Base-by-base conservation (phyloP, 2,888 invertebrate genomes). In the Leucophenga maculata region DNA sequence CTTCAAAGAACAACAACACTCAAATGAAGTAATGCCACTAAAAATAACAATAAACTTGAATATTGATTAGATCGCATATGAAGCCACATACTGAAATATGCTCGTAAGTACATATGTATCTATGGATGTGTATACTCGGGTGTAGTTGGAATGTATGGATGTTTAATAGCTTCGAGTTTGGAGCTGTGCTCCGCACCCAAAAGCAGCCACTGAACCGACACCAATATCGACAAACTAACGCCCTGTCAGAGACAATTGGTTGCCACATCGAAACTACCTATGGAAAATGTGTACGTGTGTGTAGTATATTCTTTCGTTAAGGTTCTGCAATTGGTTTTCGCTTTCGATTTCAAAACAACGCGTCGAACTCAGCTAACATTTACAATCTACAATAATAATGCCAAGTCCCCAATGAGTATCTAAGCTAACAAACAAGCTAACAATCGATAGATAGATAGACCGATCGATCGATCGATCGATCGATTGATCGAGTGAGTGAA, bases 21-120 rank as follows among this genome's bases (percentile, higher is more conserved):
- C 39, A 39, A 39, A 8, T 39, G 60, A 14, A 64, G 46, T 64
- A 48, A 64, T 46, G 62, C 62, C 46, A 64, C 48, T 71, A 64
- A 68, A n/a, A 69, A 70, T 67, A 70, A 82, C 77, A 82, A 83
- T 82, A 83, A 83, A 82, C 77, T 72, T 77, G 78, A 82, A 83
- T 39, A 39, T 84, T 78, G 81, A 83, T 83, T 82, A 76, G 74
- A 83, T 83, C 83, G 77, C 60, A 71, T 66, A 73, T 73, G 57
- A 44, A 65, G 26, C 48, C 39, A 60, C 13, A 50, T 26, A 26
- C 26, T 26, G 26, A 26, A 26, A 26, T n/a, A n/a, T n/a, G n/a
- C n/a, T n/a, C n/a, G n/a, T n/a, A n/a, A n/a, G n/a, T n/a, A n/a
- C n/a, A n/a, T n/a, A n/a, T 26, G 26, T 26, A 26, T 26, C 26